Conservation (phyloP, 1,140 invertebrate species). For the Acromyrmex charruanus region DNA sequence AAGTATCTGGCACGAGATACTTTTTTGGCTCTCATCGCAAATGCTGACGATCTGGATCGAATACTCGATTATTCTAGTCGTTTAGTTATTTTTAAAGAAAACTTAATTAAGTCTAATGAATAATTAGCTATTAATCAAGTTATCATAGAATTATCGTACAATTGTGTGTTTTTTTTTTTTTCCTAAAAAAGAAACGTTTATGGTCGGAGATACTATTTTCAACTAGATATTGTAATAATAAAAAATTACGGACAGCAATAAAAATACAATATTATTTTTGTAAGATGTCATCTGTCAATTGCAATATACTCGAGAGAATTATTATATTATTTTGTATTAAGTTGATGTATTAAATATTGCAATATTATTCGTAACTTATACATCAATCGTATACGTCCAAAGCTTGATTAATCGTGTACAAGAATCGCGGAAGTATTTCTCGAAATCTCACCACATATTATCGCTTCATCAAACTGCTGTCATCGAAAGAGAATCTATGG, state of each 20-base stretch:
- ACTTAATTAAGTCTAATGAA: slow-evolving; percentile 5
- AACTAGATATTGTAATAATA: not conserved
- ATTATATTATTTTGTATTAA: not conserved
- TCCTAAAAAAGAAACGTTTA: not conserved
- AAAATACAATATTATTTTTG: not conserved
- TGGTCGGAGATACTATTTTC: not conserved
- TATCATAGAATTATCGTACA: slow-evolving; percentile 11
- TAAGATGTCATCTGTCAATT: not conserved
- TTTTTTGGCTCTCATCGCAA: not conserved
- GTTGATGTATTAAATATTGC: not conserved
- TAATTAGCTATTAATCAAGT: slow-evolving; percentile 6
- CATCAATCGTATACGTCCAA: no score
- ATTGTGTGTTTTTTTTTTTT: not conserved
- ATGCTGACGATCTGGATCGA: not conserved
- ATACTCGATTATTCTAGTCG: not conserved
- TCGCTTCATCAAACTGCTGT: not conserved
- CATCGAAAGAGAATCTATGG: slow-evolving; percentile 9
- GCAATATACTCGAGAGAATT: not conserved
- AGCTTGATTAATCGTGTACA: not conserved
- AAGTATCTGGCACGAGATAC: slow-evolving; percentile 34
- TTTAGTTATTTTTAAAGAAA: slow-evolving; percentile 10
- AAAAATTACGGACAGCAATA: not conserved
- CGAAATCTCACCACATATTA: slow-evolving; percentile 1
- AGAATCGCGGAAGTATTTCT: not conserved
- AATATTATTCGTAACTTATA: not conserved